Evolutionary conservation across 2,888 invertebrate genomes (phyloP), one percentile per base, ranked within the genome.

Genomic region (Lycocerus yunnanus): DNA sequence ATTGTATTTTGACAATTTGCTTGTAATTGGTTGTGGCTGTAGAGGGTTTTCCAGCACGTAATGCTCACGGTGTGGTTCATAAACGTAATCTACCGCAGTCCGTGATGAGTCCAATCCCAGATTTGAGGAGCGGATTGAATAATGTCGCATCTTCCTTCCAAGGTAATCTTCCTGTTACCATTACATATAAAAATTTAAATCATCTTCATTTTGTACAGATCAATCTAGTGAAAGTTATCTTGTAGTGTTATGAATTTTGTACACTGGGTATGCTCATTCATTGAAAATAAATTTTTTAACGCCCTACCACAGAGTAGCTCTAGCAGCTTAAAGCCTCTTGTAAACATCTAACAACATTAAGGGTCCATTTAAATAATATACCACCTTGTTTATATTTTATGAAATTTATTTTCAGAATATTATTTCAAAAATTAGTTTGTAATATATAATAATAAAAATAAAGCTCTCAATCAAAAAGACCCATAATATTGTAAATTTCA

Each of bases 1-100:
- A 43, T 65, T 68, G 69, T 70, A 27, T 73, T 58, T 76, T 68
- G 72, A 72, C 68, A 75, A 66, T 69, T 74, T 76, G 73, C 77
- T 78, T 77, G 78, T 74, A 70, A 43, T 75, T 77, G 76, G 78
- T 76, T 78, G 77, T 74, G 74, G 77, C 68, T 78, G 75, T 79
- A 88, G 88, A 89, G 88, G 89, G 88, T 88, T 90, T 89, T 88
- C 90, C 90, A 87, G 85, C 86, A 83, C 90, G 93, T 89, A 95
- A 95, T 92, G 92, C 90, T 90, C 93, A 94, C 89, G 95, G 95
- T 88, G 95, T 95, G 89, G 92, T 93, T 86, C 95, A 94, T 91
- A 92, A 92, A 89, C 92, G 93, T 85, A 92, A 94, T 88, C 92
- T 96, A 89, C 93, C 95, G 88, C 93, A 94, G 90, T 92, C 94